Evolutionary conservation across 92 coral and sea anemone species (phyloP), one percentile per base, ranked within the genome.

Genomic region (Micromussa lordhowensis): DNA sequence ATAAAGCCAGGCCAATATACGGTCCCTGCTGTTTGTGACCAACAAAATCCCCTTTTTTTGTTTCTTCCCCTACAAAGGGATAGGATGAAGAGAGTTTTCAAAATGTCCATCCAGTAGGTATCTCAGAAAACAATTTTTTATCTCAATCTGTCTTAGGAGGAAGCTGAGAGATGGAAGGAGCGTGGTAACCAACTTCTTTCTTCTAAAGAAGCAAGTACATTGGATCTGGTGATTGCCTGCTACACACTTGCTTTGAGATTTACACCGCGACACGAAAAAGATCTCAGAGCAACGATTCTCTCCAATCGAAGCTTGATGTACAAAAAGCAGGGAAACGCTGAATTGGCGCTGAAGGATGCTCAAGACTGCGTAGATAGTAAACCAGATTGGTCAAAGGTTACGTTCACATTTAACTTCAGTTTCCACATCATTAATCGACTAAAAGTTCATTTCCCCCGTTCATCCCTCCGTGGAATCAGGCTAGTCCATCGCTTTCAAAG

Each of bases 311-410:
- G 91, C 11, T 40, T 86, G 53, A 90, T 92, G 74, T 85, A 82
- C 90, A 68, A 73, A n/a, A 93, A 87, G 29, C 32, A 29, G 35
- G 77, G 68, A 12, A 80, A 31, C 17, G 88, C 72, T 24, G 35
- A 71, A 0, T 78, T 78, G 71, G 95, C 95, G 1, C 85, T 90
- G 1, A 29, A 14, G 22, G 95, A 93, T 93, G 95, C 93, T 5
- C n/a, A 51, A 49, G 44, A 59, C 55, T 83, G 93, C 51, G 95
- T 93, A 12, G 55, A 70, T 26, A 63, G 24, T 38, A 93, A 82
- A 53, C 89, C 93, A 12, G 14, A 48, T 24, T 92, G 94, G 94
- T 76, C 86, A 4, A 92, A 92, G 94, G 94, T 88, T 63, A n/a
- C 28, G 17, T 6, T 54, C 22, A 13, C 8, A 30, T 48, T 77